Evolutionary conservation across 2,113 vertebrate genomes (phyloP).

Genomic region (Nothocercus julius): DNA sequence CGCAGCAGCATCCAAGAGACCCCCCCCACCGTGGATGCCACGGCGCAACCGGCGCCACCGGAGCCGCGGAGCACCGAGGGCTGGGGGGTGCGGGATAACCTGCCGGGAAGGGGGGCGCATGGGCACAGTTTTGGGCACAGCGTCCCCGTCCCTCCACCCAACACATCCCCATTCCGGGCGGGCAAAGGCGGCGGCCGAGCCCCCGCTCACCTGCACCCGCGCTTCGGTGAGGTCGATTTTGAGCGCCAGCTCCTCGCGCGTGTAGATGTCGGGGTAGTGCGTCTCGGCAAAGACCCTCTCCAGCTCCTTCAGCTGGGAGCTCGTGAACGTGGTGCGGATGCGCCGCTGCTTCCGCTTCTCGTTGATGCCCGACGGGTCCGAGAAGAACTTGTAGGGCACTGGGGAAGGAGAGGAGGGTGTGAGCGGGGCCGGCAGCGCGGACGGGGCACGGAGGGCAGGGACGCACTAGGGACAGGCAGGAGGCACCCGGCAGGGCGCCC

Average conservation of each 20-base stretch:
- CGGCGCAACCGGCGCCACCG: no score
- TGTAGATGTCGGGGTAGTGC: slow-evolving; percentile 93
- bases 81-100: no score
- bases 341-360: slow-evolving; percentile 95
- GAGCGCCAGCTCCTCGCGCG: slow-evolving; percentile 92
- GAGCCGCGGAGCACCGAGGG: no score
- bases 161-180: no score
- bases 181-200: no score
- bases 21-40: no score
- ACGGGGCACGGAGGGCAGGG: not conserved
- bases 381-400: slow-evolving; percentile 93
- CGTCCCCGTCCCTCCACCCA: no score
- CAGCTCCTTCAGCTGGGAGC: slow-evolving; percentile 94
- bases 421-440: rapidly evolving
- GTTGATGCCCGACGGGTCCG: slow-evolving; percentile 90
- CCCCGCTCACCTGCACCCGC: slow-evolving; percentile 86
- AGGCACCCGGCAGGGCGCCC: no score
- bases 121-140: no score
- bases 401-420: not conserved
- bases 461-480: no score
- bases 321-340: slow-evolving; percentile 95
- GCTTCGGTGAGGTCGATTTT: slow-evolving; percentile 97
- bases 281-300: slow-evolving; percentile 95
- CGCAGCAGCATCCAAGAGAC: no score
- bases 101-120: no score